Evolutionary conservation across 2,888 invertebrate genomes (phyloP).

Genomic region (Phania funesta): DNA sequence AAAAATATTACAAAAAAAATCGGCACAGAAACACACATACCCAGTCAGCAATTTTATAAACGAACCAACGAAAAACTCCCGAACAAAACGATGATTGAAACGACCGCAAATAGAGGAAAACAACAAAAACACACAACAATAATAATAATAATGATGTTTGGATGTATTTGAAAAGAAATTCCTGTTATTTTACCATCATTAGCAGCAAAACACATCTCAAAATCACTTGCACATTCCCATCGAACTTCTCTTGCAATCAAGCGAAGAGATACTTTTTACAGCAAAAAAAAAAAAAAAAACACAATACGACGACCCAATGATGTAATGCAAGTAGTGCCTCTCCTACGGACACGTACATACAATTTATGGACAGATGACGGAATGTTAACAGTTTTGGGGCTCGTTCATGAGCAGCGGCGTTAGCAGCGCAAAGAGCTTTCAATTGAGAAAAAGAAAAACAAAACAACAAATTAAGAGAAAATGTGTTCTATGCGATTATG

Average conservation of each 20-base stretch:
- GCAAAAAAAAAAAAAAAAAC: too few relatives aligned
- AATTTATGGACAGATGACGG: not conserved
- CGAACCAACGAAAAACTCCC: slow-evolving; percentile 31
- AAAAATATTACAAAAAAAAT: slow-evolving; percentile 68
- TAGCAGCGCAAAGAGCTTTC: slow-evolving; percentile 3
- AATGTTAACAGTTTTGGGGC: slow-evolving; percentile 45
- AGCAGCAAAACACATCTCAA: slow-evolving; percentile 24
- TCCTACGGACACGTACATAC: not conserved
- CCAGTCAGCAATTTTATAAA: slow-evolving; percentile 73
- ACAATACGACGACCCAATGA: too few relatives aligned
- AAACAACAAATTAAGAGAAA: not conserved
- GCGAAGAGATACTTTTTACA: not conserved
- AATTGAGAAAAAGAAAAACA: not conserved
- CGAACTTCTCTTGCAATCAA: slow-evolving; percentile 10
- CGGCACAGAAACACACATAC: slow-evolving; percentile 79
- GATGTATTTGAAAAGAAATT: slow-evolving; percentile 38
- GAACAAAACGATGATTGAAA: slow-evolving; percentile 34
- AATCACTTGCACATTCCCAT: slow-evolving; percentile 11
- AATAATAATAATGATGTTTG: not conserved
- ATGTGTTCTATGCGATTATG: not conserved
- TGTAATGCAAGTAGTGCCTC: slow-evolving; percentile 13
- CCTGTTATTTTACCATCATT: slow-evolving; percentile 40
- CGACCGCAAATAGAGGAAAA: slow-evolving; percentile 27
- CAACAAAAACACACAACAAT: slow-evolving; percentile 12
- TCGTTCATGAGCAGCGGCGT: slow-evolving; percentile 17